These are phyloP conservation scores for Etheostoma perlongum DNA, from an alignment of 2,797 vertebrate species.

Conservation along the genomic window DNA sequence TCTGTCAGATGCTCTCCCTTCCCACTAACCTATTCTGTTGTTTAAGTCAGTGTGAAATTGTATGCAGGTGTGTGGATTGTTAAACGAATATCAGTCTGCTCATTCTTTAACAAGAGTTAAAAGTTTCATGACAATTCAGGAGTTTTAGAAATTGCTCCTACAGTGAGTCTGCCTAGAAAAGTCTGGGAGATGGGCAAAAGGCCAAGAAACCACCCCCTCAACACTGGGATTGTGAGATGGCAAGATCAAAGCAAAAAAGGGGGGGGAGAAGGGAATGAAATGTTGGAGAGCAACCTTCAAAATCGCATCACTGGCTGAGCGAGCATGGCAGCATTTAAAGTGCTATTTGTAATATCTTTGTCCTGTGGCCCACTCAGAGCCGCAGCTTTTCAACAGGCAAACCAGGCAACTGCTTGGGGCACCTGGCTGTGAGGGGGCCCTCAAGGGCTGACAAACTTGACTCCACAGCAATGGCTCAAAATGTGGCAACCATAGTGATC, in stretches of 20 bases:
- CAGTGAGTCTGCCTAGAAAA: constrained; percentile 34
- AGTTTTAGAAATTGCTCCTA: constrained; percentile 55
- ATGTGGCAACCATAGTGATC: too few relatives aligned
- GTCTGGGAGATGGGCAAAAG: constrained; percentile 54
- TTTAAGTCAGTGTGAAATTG: constrained; percentile 76
- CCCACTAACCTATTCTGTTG: constrained; percentile 64
- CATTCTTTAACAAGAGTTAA: constrained; percentile 56
- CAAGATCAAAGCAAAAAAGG: constrained; percentile 70
- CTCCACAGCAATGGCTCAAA: too few relatives aligned
- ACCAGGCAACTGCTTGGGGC: too few relatives aligned
- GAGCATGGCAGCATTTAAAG: constrained; percentile 71
- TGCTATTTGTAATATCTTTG: constrained; percentile 71
- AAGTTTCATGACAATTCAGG: constrained; percentile 62
- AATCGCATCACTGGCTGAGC: constrained; percentile 74
- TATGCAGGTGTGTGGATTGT: constrained; percentile 71
- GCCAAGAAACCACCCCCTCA: constrained; percentile 62
- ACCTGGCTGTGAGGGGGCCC: too few relatives aligned
- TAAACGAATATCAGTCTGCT: constrained; percentile 63
- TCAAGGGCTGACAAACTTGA: too few relatives aligned
- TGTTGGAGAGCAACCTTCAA: constrained; percentile 65
- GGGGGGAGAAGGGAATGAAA: constrained; percentile 34
- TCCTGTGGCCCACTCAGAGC: constrained; percentile 46
- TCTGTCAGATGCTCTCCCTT: constrained; percentile 63
- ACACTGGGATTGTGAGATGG: constrained; percentile 69
- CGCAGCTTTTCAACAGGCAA: too few relatives aligned